These are phyloP conservation scores for Glomeris marginata DNA, from an alignment of 2,888 invertebrate species.

Conservation along the genomic window DNA sequence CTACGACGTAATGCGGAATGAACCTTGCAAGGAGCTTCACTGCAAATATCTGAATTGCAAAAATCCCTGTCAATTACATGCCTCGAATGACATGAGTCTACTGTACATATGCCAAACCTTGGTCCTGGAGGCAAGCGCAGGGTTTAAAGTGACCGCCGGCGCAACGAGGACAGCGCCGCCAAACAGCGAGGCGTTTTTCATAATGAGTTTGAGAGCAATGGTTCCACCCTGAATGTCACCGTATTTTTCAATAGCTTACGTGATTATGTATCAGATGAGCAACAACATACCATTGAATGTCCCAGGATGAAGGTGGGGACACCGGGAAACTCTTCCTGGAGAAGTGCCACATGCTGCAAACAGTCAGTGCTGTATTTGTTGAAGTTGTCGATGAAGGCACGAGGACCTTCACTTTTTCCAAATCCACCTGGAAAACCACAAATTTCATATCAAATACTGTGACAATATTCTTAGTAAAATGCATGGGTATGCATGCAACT, in stretches of 20 bases:
- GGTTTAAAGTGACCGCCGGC: conserved; percentile 26
- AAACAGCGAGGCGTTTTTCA: conserved; percentile 27
- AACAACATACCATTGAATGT: conserved; percentile 33
- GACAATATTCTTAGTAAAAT: no score
- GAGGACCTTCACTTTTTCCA: conserved; percentile 28
- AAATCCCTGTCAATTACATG: background rate
- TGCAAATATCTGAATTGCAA: conserved; percentile 22
- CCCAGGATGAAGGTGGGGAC: conserved; percentile 31
- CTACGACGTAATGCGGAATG: conserved; percentile 23
- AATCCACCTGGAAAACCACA: conserved; percentile 26
- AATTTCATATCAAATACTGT: no score
- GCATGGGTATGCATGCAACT: no score
- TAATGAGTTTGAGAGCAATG: conserved; percentile 26
- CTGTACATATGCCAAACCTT: no score
- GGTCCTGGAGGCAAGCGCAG: conserved; percentile 20
- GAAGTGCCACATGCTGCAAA: conserved; percentile 24
- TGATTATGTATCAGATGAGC: no score
- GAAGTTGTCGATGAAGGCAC: conserved; percentile 25
- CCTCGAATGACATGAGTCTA: no score
- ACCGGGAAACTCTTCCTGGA: conserved; percentile 22
- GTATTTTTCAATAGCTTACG: no score
- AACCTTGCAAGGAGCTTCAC: conserved; percentile 24
- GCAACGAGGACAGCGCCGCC: conserved; percentile 29
- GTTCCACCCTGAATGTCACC: conserved; percentile 33
- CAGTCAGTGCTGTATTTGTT: conserved; percentile 25